Base-by-base conservation (phyloP, 2,113 vertebrate species). In the Ceuthmochares aereus region DNA sequence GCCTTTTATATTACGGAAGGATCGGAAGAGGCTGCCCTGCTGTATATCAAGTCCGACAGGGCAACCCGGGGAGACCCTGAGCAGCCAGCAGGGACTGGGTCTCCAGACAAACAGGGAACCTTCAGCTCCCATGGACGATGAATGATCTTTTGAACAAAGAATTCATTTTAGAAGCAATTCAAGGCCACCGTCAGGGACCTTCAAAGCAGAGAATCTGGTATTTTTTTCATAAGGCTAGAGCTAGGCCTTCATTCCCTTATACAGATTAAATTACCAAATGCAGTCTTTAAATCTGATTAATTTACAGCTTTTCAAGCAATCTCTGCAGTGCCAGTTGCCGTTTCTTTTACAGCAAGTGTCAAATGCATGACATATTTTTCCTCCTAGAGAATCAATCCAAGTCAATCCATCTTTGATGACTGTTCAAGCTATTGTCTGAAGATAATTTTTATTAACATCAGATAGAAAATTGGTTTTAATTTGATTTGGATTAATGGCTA, bases 231-330 rank as follows among this genome's bases (percentile, higher is more conserved):
- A 88, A 73, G 85, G 66, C 45, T 85, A 64, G 29, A 85, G 26
- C 34, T 76, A 81, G 75, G 90, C 36, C 43, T 59, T 77, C 58
- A 34, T 56, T 96, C 49, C 43, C 37, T 82, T 62, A 36, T 45
- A 93, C 22, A 92, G 88, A 95, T 96, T 96, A 89, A 92, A 92
- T 95, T 87, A 93, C 86, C 18, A 14, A 95, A 82, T 72, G 54
- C 69, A 79, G 56, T 84, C 95, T 96, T 96, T 94, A 95, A 90
- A 90, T 95, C 72, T 89, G 95, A 84, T 96, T 85, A 94, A 96
- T 96, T 97, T 95, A 96, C 90, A 96, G 95, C 92, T 90, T 54
- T 90, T 92, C 76, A 84, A 81, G 90, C 73, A 94, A 64, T 82
- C 95, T 74, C 79, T 76, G 54, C 64, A 32, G 62, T 82, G 76